A percentile compares a stretch with the other conserved stretches of the same genome.
Evolutionary conservation across 2,888 invertebrate genomes (phyloP).

Genomic region (Argynnis bischoffii): DNA sequence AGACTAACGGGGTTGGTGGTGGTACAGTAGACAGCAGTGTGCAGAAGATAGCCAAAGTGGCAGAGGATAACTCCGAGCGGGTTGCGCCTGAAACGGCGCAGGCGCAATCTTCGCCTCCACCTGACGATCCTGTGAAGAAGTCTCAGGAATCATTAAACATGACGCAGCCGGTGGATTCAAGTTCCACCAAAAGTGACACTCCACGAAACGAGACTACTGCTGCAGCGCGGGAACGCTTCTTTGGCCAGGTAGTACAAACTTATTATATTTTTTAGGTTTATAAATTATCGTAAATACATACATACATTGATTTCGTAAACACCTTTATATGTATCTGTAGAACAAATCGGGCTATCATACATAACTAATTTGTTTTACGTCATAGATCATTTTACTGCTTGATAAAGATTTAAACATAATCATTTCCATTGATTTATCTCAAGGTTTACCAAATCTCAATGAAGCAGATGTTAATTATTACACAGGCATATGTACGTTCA

Average conservation of each 20-base stretch:
- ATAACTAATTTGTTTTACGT: too few relatives aligned
- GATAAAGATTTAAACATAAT: slow-evolving; percentile 56
- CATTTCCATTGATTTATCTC: slow-evolving; percentile 48
- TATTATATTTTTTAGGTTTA: background rate
- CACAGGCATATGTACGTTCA: slow-evolving; percentile 26
- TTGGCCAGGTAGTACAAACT: slow-evolving; percentile 63
- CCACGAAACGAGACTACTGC: slow-evolving; percentile 68
- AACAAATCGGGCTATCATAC: too few relatives aligned
- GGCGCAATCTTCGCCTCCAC: slow-evolving; percentile 50
- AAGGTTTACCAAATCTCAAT: slow-evolving; percentile 45
- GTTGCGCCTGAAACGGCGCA: slow-evolving; percentile 61
- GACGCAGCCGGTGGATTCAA: slow-evolving; percentile 43
- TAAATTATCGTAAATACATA: background rate
- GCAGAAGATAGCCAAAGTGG: slow-evolving; percentile 65
- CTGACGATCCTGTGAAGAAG: slow-evolving; percentile 45
- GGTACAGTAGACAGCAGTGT: slow-evolving; percentile 62
- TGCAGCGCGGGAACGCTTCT: slow-evolving; percentile 74
- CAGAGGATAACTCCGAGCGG: slow-evolving; percentile 65
- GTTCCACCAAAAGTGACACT: slow-evolving; percentile 52
- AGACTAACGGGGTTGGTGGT: slow-evolving; percentile 68
- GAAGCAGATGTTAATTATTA: slow-evolving; percentile 51
- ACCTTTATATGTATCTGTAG: too few relatives aligned
- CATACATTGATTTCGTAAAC: too few relatives aligned
- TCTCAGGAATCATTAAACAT: slow-evolving; percentile 42
- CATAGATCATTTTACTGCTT: slow-evolving; percentile 46